phyloP scores from a whole-genome alignment of 2,888 invertebrate species.

The Parnassius orleans region DNA sequence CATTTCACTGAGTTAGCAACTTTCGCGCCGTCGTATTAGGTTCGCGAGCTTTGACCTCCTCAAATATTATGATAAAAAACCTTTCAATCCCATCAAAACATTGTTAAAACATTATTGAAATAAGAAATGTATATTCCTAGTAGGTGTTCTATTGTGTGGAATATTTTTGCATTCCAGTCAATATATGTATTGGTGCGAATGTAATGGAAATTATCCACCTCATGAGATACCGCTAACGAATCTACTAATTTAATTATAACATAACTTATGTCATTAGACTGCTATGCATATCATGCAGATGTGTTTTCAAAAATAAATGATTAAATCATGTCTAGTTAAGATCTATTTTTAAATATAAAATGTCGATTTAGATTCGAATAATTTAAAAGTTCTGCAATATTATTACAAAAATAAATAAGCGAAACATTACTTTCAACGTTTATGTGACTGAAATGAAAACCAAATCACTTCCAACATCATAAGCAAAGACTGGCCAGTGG shows the following conservation, averaged over 20 bases:
- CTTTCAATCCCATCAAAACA: conserved; percentile 44
- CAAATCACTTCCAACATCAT: conserved; percentile 14
- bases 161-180: conserved; percentile 20
- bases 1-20: conserved; percentile 49
- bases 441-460: conserved; percentile 1
- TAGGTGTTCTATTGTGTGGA: conserved; percentile 16
- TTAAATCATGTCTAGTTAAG: not conserved
- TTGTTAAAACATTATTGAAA: conserved; percentile 40
- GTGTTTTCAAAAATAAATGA: not conserved
- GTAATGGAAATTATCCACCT: conserved; percentile 11
- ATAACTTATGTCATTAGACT: not conserved
- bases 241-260: conserved; percentile 20
- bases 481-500: not conserved
- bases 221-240: conserved; percentile 15
- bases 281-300: not conserved
- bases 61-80: conserved; percentile 55
- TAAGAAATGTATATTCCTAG: conserved; percentile 25
- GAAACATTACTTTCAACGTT: not conserved
- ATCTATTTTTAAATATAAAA: no score
- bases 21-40: conserved; percentile 35
- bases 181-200: not conserved
- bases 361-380: no score
- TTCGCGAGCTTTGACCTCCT: conserved; percentile 42
- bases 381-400: no score
- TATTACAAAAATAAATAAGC: no score